Evolutionary conservation across 1,140 invertebrate species (phyloP), one percentile per base, ranked within the genome.

Genomic region (Linepithema humile): DNA sequence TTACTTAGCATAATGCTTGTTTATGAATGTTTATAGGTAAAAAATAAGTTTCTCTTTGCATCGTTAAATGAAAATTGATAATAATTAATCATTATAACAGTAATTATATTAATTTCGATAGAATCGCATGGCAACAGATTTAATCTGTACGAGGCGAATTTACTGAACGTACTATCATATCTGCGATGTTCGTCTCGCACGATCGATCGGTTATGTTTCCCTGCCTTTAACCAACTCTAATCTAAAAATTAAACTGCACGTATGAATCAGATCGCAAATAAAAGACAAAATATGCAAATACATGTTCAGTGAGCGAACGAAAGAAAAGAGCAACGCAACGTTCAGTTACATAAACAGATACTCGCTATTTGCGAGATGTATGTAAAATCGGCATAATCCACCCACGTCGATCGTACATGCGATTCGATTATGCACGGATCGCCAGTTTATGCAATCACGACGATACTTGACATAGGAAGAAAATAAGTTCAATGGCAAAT

Each of bases 301-400:
- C 35, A 20, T 10, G 15, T 40, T 15, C 23, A 40, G 26, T 15
- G 38, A 64, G 12, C 9, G 35, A 64, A 20, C 4, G 32, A 43
- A 38, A 35, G 45, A 62, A 48, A 64, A n/a, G 26, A 77, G 4
- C 5, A 62, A 29, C 26, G 40, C 23, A 32, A 69, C 9, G 23
- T n/a, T 38, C 32, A 12, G 20, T 80, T 80, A 80, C n/a, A 20
- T 69, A 69, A 69, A 55, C 10, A 23, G 38, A 69, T n/a, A 38
- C 29, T n/a, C n/a, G n/a, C n/a, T n/a, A n/a, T n/a, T n/a, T n/a
- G n/a, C n/a, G n/a, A n/a, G n/a, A n/a, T n/a, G n/a, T 40, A 80
- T 20, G 29, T 15, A 12, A 55, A 53, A 69, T 80, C 50, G 50
- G 48, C 40, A 67, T 40, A 59, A 32, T 77, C 12, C 29, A 40